phyloP scores from a whole-genome alignment of 2,888 invertebrate species.

The Fissipunctia ypsillon region DNA sequence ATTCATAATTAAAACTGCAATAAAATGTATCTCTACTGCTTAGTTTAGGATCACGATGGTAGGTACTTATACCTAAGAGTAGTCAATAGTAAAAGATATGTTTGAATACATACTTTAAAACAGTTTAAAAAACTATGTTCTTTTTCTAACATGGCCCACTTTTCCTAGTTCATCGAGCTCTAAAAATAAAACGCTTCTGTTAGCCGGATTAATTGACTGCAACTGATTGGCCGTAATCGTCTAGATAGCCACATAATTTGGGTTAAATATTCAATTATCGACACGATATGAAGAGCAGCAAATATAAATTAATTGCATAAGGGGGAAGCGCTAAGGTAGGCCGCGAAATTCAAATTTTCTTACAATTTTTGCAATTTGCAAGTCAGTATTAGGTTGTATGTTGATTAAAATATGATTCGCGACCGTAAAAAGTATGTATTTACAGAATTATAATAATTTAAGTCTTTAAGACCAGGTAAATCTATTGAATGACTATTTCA shows the following conservation, averaged over 20 bases:
- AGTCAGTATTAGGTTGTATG: no score
- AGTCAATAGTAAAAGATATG: not conserved
- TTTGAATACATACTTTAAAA: not conserved
- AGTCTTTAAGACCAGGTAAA: no score
- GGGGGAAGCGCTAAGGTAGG: no score
- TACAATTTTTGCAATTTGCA: no score
- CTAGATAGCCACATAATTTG: slow-evolving; percentile 18
- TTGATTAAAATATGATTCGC: no score
- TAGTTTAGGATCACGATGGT: not conserved
- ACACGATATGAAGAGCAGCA: slow-evolving; percentile 9
- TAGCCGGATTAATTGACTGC: slow-evolving; percentile 36
- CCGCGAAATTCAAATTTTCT: no score
- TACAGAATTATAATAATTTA: no score
- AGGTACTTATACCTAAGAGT: not conserved
- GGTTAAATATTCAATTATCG: slow-evolving; percentile 43
- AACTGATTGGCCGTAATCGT: slow-evolving; percentile 43
- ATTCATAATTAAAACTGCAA: not conserved
- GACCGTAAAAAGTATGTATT: no score
- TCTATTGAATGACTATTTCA: no score
- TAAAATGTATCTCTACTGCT: not conserved
- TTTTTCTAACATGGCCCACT: slow-evolving; percentile 14
- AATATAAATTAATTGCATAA: not conserved
- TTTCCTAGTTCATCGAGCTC: slow-evolving; percentile 29
- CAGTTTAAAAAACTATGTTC: not conserved
- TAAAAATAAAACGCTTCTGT: slow-evolving; percentile 14